Base-by-base conservation (phyloP, 2,113 vertebrate genomes). In the Melanerpes aurifrons region DNA sequence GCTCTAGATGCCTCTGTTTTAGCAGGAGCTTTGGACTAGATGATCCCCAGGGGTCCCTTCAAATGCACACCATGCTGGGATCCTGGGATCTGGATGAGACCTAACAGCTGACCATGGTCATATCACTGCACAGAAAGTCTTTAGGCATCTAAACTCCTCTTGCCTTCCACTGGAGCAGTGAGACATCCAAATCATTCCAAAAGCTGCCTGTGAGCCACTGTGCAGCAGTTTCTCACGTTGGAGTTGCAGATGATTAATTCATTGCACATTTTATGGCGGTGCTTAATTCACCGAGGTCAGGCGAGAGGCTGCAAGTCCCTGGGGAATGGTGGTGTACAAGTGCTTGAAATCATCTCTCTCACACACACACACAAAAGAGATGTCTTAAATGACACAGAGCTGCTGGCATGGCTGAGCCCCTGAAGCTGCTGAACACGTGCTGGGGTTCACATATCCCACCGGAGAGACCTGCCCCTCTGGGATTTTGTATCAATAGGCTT, bases 401-500 rank as follows among this genome's bases (percentile, higher is more conserved):
- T 45, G 31, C 79, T 22, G 70, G 87, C 15, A 18, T 91, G 94
- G 90, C 87, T 58, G 50, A 71, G 71, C 83, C 92, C 94, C 92
- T 64, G 95, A 80, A 93, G 86, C 94, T 86, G 88, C 80, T 77
- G 15, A 95, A 94, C 96, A 96, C 77, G 68, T 95, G 97, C 94
- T 97, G 90, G 79, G 95, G 92, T 95, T 95, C 95, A 95, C 90
- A 73, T 91, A 95, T 95, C 92, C 82, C 94, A 70, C 84, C 48
- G 66, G 92, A 96, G 50, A 94, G 96, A 92, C 61, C 94, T 86
- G 93, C 85, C 94, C 95, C 92, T 50, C 3, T 75, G 95, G 95
- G 94, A 45, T 84, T 95, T 88, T 86, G 92, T 96, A 96, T 97
- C 97, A 94, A 96, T 95, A 90, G 96, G 91, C 87, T 96, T 96